Evolutionary conservation across 2,888 invertebrate genomes (phyloP).

Genomic region (Syrphus vitripennis): DNA sequence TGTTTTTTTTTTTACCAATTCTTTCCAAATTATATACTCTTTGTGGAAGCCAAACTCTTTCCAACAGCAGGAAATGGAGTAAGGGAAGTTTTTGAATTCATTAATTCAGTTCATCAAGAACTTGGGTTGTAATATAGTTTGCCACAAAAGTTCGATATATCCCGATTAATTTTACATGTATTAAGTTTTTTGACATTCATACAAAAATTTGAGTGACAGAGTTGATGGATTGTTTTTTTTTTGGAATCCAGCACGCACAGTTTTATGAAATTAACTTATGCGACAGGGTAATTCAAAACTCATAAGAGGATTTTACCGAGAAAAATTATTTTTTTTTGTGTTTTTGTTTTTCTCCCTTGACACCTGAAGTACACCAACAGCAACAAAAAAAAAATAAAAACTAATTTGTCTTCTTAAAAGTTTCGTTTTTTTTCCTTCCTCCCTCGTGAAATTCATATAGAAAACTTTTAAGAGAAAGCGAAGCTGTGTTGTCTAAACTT

Average conservation of each 20-base stretch:
- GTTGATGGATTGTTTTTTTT: conserved; percentile 47
- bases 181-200: conserved; percentile 31
- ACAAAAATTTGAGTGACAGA: neutral
- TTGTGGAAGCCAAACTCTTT: conserved; percentile 20
- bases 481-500: conserved; percentile 24
- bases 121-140: neutral
- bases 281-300: conserved; percentile 48
- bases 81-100: neutral
- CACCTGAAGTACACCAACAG: conserved; percentile 24
- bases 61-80: neutral
- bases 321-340: conserved; percentile 7
- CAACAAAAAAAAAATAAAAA: neutral
- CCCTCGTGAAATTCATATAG: neutral
- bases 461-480: neutral
- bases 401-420: conserved; percentile 23
- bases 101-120: neutral
- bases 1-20: neutral
- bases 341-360: conserved; percentile 20
- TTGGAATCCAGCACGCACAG: conserved; percentile 17
- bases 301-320: conserved; percentile 51
- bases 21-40: conserved; percentile 13
- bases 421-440: neutral
- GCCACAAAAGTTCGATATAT: conserved; percentile 24
- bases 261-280: neutral
- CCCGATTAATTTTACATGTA: conserved; percentile 26